phyloP scores from a whole-genome alignment of 64 coral and sea anemone genomes.

The Montipora foliosa region DNA sequence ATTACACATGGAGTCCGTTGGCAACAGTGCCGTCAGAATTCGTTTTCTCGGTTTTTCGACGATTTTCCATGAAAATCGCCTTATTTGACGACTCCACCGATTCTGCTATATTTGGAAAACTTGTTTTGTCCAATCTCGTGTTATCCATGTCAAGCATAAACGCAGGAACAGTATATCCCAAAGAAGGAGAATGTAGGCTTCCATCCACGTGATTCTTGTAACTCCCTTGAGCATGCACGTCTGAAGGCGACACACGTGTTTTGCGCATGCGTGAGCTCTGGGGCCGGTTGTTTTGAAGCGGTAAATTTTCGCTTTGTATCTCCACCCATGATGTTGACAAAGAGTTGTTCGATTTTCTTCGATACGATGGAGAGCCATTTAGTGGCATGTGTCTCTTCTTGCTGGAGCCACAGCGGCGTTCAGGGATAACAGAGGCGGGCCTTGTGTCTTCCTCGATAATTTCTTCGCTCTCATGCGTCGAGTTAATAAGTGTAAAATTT shows the following conservation, averaged over 20 bases:
- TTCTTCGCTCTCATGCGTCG: slow-evolving; percentile 52
- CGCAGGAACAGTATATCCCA: not conserved
- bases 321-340: slow-evolving; percentile 47
- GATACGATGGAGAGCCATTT: not conserved
- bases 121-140: not conserved
- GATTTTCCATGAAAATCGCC: not conserved
- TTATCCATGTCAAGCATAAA: not conserved
- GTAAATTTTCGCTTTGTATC: slow-evolving; percentile 26
- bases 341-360: slow-evolving; percentile 26
- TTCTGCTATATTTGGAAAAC: not conserved
- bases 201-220: slow-evolving; percentile 18
- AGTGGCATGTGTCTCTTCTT: not conserved
- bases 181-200: not conserved
- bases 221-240: not conserved
- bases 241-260: slow-evolving; percentile 1
- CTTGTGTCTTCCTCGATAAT: slow-evolving; percentile 32
- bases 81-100: not conserved
- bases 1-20: not conserved
- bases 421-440: not conserved
- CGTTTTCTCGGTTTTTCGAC: not conserved
- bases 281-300: not conserved
- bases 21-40: not conserved
- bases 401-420: slow-evolving; percentile 1
- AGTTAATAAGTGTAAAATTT: slow-evolving; percentile 45
- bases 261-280: slow-evolving; percentile 19